Evolutionary conservation across 2,113 vertebrate species (phyloP), one percentile per base, ranked within the genome.

Genomic region (Fregetta grallaria): DNA sequence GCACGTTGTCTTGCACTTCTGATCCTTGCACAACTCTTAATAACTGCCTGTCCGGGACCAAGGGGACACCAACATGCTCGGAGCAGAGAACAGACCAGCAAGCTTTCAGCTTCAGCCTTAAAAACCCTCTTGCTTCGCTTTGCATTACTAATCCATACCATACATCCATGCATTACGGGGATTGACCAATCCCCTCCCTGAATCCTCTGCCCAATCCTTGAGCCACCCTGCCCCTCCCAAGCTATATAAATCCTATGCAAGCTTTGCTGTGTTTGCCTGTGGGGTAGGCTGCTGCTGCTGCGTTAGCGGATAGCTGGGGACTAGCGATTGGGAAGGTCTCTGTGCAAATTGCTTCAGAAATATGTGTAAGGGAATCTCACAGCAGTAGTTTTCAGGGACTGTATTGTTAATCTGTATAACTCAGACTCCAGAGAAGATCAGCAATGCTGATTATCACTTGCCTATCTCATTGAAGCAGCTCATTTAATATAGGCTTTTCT

Each of bases 181-280:
- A 12, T 7, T 34, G 26, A 53, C 49, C 61, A 32, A 1, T 11
- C 30, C 44, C 40, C 32, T 40, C 27, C 22, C 7, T 5, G 42
- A 47, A 30, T 13, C n/a, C 58, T 42, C 63, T 22, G 30, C 65
- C 70, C 32, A 4, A 4, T 9, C 15, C 0, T 2, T 38, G 34
- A 26, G 40, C 49, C 67, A 13, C 27, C 5, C n/a, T 6, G 13
- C 18, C 38, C 15, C 34, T 47, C 21, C 50, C 32, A 32, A 13
- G 11, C 52, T 50, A 1, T 25, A 18, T 17, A 38, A 58, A 50
- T 6, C n/a, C 56, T 26, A 1, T 0, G 2, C 9, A 53, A 34
- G 34, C 13, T 42, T 8, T 32, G 13, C 36, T 29, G 42, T 25
- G 21, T 23, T 15, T 23, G 29, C 13, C 21, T 16, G 17, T 16